phyloP scores from a whole-genome alignment of 2,797 vertebrate genomes.

The Lagodon rhomboides region DNA sequence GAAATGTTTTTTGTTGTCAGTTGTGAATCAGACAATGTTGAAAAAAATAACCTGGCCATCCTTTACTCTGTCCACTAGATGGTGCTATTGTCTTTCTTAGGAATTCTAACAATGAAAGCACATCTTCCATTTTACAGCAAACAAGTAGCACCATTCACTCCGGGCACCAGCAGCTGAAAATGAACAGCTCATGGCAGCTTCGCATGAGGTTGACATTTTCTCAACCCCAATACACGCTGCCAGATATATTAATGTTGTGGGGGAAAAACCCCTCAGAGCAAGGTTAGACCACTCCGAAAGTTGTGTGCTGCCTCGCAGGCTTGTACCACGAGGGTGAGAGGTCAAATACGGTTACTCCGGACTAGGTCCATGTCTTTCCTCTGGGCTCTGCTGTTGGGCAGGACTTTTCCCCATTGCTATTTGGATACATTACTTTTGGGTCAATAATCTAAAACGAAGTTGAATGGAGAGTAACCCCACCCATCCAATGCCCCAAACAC shows the following conservation, averaged over 20 bases:
- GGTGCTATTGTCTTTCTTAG: conserved; percentile 61
- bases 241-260: conserved; percentile 73
- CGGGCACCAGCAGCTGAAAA: conserved; percentile 75
- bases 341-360: conserved; percentile 75
- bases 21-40: background rate
- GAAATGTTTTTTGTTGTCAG: background rate
- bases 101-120: conserved; percentile 45
- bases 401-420: conserved; percentile 57
- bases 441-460: conserved; percentile 75
- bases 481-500: conserved; percentile 30
- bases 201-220: conserved; percentile 80
- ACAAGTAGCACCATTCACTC: conserved; percentile 62
- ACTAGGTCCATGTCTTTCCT: conserved; percentile 76
- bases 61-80: conserved; percentile 70
- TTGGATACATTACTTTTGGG: conserved; percentile 72
- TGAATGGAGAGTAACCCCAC: conserved; percentile 56
- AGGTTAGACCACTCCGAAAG: conserved; percentile 78
- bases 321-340: conserved; percentile 73
- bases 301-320: conserved; percentile 71
- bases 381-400: conserved; percentile 68
- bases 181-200: conserved; percentile 78
- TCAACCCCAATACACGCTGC: conserved; percentile 75
- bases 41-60: background rate
- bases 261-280: conserved; percentile 77
- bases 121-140: conserved; percentile 68